Evolutionary conservation across 2,113 vertebrate genomes (phyloP).

Genomic region (Pollimyrus isidori): DNA sequence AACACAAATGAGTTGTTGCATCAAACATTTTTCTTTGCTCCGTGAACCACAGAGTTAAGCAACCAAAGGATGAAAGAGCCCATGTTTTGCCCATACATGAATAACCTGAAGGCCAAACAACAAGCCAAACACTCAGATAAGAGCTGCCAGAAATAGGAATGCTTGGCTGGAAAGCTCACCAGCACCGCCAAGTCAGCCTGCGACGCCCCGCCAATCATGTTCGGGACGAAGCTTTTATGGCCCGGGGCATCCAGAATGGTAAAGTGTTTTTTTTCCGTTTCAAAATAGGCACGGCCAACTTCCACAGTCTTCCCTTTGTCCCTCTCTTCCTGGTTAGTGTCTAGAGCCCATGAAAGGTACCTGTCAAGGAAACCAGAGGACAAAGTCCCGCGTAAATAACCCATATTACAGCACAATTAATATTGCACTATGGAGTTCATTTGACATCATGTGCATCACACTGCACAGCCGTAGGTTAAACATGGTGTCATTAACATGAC

Average conservation of each 20-base stretch:
- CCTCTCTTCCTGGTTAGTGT: constrained; percentile 97
- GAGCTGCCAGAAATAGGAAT: background rate
- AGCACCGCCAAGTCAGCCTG: constrained; percentile 95
- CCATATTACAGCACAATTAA: background rate
- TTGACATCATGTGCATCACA: background rate
- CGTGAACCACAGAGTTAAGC: background rate
- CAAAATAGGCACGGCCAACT: constrained; percentile 96
- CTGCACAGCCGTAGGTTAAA: background rate
- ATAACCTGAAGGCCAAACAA: background rate
- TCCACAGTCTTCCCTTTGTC: constrained; percentile 99
- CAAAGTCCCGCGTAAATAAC: background rate
- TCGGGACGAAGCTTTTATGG: constrained; percentile 98
- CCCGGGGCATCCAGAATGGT: constrained; percentile 97
- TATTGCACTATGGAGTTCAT: background rate
- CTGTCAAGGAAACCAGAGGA: constrained; percentile 47
- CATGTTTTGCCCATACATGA: background rate
- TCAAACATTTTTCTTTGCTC: background rate
- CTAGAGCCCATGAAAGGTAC: constrained; percentile 98
- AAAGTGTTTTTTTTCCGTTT: constrained; percentile 98
- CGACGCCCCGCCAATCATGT: constrained; percentile 98
- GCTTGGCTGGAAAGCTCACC: constrained; percentile 62
- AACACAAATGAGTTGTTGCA: background rate
- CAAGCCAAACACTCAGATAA: background rate
- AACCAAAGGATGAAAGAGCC: background rate
- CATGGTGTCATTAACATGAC: background rate